Evolutionary conservation across 2,888 invertebrate genomes (phyloP).

Genomic region (Callinectes sapidus): DNA sequence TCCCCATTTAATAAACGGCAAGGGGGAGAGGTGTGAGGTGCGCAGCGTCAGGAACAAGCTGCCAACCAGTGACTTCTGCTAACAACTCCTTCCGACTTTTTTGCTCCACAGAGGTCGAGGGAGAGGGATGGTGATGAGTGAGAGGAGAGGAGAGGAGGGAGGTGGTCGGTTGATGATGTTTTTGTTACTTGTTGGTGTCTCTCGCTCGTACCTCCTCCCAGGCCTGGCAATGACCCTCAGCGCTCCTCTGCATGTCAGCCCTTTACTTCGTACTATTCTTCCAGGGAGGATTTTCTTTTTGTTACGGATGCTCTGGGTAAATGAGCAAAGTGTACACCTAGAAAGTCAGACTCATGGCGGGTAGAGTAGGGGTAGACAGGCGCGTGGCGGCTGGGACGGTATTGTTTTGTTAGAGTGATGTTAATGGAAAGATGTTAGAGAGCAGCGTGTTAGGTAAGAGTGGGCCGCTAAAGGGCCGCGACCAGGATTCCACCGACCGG

Average conservation of each 20-base stretch:
- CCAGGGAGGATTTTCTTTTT: background rate
- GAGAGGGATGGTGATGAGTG: background rate
- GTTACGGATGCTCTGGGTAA: background rate
- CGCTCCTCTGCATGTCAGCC: no score
- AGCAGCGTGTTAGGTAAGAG: constrained; percentile 48
- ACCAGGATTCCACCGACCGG: no score
- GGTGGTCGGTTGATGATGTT: background rate
- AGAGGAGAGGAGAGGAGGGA: background rate
- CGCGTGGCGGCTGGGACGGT: constrained; percentile 51
- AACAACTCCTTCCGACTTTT: background rate
- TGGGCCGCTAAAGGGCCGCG: no score
- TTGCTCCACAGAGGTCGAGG: background rate
- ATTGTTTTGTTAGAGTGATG: constrained; percentile 49
- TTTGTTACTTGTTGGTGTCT: background rate
- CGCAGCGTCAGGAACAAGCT: no score
- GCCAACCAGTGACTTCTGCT: background rate
- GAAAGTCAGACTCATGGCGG: background rate
- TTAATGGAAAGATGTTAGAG: constrained; percentile 66
- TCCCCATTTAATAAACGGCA: background rate
- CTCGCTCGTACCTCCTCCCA: background rate
- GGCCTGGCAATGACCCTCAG: background rate
- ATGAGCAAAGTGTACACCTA: background rate
- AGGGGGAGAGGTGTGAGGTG: background rate
- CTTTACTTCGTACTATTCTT: no score
- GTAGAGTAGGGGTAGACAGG: background rate